A percentile compares a stretch with the other conserved stretches of the same genome.
These are phyloP conservation scores for Drosophila quinaria DNA, from an alignment of 2,888 invertebrate species.

Conservation along the genomic window DNA sequence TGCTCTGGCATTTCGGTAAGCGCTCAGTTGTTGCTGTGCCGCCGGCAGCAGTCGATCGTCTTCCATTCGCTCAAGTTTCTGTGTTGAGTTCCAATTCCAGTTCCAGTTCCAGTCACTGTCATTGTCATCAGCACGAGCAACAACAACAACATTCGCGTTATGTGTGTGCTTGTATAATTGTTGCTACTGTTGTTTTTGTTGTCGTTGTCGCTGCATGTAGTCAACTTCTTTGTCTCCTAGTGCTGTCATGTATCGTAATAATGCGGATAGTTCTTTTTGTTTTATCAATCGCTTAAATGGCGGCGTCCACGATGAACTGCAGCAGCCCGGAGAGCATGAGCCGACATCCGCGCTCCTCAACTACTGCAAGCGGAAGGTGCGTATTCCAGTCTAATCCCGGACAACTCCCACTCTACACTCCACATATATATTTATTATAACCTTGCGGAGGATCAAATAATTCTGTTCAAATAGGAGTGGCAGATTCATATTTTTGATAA, in stretches of 20 bases:
- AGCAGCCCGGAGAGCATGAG: conserved; percentile 88
- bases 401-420: neutral
- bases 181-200: conserved; percentile 19
- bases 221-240: conserved; percentile 44
- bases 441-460: neutral
- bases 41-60: conserved; percentile 41
- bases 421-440: neutral
- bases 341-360: conserved; percentile 92
- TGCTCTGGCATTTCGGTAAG: neutral
- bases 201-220: conserved; percentile 34
- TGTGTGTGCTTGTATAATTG: conserved; percentile 40
- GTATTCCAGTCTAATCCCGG: conserved; percentile 6
- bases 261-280: conserved; percentile 79
- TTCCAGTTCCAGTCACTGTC: conserved; percentile 30
- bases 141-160: conserved; percentile 43
- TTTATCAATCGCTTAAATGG: conserved; percentile 75
- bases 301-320: conserved; percentile 89
- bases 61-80: conserved; percentile 20
- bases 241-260: conserved; percentile 70
- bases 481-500: neutral
- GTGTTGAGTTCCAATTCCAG: neutral
- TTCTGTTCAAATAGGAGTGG: no score
- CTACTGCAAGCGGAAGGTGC: conserved; percentile 92
- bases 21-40: conserved; percentile 63
- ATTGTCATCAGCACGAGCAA: neutral